phyloP scores from a whole-genome alignment of 2,888 invertebrate species.

The Agrotis exclamationis region DNA sequence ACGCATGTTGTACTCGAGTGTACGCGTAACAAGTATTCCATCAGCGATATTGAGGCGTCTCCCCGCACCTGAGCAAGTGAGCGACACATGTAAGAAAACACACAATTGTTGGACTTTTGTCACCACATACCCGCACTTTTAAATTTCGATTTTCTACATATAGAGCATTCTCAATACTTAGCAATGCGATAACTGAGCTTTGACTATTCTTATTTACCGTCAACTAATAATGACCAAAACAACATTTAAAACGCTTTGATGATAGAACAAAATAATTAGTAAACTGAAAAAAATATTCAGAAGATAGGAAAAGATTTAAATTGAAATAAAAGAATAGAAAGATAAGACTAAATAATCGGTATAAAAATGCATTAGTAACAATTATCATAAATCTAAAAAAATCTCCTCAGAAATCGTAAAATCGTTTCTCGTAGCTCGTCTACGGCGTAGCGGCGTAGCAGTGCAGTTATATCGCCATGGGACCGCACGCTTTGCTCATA shows the following conservation, averaged over 20 bases:
- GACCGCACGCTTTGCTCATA: conserved; percentile 23
- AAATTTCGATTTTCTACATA: conserved; percentile 4
- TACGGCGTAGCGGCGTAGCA: conserved; percentile 64
- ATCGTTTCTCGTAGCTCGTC: conserved; percentile 34
- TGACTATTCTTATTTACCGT: too few relatives aligned
- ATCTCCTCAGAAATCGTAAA: too few relatives aligned
- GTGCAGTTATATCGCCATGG: conserved; percentile 46
- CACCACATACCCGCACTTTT: conserved; percentile 1
- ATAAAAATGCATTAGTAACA: too few relatives aligned
- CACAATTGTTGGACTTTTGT: conserved; percentile 25
- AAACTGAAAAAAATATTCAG: too few relatives aligned
- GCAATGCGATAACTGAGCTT: too few relatives aligned
- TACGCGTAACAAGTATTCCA: conserved; percentile 82
- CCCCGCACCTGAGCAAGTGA: conserved; percentile 55
- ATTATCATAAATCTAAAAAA: too few relatives aligned
- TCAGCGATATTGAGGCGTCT: conserved; percentile 80
- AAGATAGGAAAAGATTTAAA: not conserved
- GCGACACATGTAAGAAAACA: conserved; percentile 20
- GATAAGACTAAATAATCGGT: too few relatives aligned
- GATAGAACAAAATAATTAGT: not conserved
- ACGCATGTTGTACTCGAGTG: conserved; percentile 45
- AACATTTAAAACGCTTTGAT: too few relatives aligned
- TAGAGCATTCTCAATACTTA: too few relatives aligned
- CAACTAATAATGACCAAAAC: too few relatives aligned
- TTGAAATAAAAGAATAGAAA: not conserved